These are phyloP conservation scores for Epizoanthus illoricatus DNA, from an alignment of 92 coral and sea anemone genomes.

Conservation along the genomic window DNA sequence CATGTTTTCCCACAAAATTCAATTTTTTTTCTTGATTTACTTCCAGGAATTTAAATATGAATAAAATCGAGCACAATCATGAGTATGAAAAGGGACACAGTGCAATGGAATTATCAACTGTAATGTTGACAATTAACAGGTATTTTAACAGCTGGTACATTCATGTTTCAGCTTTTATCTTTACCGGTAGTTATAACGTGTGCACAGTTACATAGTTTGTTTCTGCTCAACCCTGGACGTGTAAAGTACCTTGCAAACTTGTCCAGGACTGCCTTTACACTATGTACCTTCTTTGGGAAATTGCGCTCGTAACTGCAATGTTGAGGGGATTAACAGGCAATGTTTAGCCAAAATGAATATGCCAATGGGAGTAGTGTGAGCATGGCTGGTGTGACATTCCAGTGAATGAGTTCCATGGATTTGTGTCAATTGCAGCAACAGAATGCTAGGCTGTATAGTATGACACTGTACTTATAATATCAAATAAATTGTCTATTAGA, in stretches of 20 bases:
- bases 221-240: slow-evolving; percentile 20
- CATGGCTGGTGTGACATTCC: neutral
- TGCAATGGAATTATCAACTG: too few species aligned
- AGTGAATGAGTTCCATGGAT: slow-evolving; percentile 14
- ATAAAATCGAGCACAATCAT: too few species aligned
- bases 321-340: slow-evolving; percentile 36
- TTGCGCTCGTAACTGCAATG: slow-evolving; percentile 40
- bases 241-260: slow-evolving; percentile 35
- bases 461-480: neutral
- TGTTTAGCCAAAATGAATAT: neutral
- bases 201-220: neutral
- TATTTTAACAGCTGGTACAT: too few species aligned
- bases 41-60: too few species aligned
- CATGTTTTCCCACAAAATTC: too few species aligned
- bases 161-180: neutral
- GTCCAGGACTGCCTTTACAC: slow-evolving; percentile 43
- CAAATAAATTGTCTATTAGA: too few species aligned
- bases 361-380: neutral
- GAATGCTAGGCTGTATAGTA: too few species aligned
- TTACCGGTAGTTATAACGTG: neutral
- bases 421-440: neutral
- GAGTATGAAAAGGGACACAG: too few species aligned
- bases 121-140: too few species aligned
- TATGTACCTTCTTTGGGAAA: slow-evolving; percentile 44
- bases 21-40: too few species aligned